Percentiles rank a stretch among this genome's conserved stretches.
Evolutionary conservation across 2,888 invertebrate species (phyloP).

Genomic region (Nephrotoma guestfalica): DNA sequence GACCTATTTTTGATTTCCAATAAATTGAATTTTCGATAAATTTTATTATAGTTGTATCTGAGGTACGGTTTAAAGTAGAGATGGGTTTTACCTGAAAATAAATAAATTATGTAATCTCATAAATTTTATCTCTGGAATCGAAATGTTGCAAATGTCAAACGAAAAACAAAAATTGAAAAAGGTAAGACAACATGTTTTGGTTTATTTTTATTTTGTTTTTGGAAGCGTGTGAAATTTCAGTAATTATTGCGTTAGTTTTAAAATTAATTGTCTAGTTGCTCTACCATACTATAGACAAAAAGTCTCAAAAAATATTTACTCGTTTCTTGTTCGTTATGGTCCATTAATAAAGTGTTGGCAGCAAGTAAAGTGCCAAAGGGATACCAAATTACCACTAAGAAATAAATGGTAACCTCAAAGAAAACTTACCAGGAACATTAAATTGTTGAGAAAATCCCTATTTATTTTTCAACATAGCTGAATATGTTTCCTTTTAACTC

Average conservation of each 20-base stretch:
- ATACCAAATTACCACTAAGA: no score
- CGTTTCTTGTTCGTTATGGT: no score
- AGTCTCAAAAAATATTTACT: not conserved
- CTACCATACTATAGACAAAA: not conserved
- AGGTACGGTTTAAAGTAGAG: not conserved
- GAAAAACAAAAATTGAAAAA: not conserved
- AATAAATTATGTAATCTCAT: not conserved
- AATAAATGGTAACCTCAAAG: no score
- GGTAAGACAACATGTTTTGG: not conserved
- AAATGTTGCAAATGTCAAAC: not conserved
- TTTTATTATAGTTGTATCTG: not conserved
- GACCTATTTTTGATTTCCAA: not conserved
- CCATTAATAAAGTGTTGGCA: no score
- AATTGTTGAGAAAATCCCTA: no score
- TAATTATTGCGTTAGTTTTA: not conserved
- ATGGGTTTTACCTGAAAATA: not conserved
- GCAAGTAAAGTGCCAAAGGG: no score
- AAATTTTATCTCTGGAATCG: not conserved
- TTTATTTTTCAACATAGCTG: no score
- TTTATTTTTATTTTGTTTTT: not conserved
- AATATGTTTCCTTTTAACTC: no score
- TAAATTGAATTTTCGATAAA: not conserved
- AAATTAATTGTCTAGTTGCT: not conserved
- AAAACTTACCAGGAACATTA: no score
- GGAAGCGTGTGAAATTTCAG: not conserved